phyloP scores from a whole-genome alignment of 2,888 invertebrate species.

The Agonopterix heracliana region DNA sequence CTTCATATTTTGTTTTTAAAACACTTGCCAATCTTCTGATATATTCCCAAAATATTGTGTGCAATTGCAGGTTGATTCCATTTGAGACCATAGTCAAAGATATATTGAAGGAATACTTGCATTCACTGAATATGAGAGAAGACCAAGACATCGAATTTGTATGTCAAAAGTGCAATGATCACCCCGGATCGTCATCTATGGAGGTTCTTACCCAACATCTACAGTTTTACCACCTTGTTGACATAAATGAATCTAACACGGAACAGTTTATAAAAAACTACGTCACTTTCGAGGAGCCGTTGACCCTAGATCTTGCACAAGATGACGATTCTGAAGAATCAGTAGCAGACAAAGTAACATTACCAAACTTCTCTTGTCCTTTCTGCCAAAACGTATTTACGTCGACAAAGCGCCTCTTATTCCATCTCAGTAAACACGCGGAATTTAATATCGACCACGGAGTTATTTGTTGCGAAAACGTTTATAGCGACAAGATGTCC shows the following conservation, averaged over 20 bases:
- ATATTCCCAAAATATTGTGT: conserved; percentile 13
- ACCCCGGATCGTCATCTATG: conserved; percentile 21
- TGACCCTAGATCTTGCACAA: conserved; percentile 26
- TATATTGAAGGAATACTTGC: conserved; percentile 32
- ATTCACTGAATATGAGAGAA: conserved; percentile 29
- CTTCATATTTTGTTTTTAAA: background rate
- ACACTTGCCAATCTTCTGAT: background rate
- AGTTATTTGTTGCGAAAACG: conserved; percentile 35
- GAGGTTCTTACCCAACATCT: conserved; percentile 37
- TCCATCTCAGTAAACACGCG: conserved; percentile 46
- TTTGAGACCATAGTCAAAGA: conserved; percentile 27
- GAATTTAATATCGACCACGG: conserved; percentile 30
- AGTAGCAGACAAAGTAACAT: background rate
- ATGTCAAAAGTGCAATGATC: conserved; percentile 42
- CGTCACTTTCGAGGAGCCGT: conserved; percentile 45
- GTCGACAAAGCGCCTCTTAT: conserved; percentile 38
- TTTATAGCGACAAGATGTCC: conserved; percentile 27
- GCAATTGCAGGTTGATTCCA: conserved; percentile 41
- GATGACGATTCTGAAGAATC: conserved; percentile 19
- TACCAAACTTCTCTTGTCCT: conserved; percentile 38
- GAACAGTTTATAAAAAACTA: conserved; percentile 38
- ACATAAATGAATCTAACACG: conserved; percentile 6
- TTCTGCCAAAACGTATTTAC: conserved; percentile 47
- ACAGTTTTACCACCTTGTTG: conserved; percentile 20
- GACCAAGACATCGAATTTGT: conserved; percentile 35